These are phyloP conservation scores for Magallana ariakensis DNA, from an alignment of 1,140 invertebrate genomes.

Conservation along the genomic window DNA sequence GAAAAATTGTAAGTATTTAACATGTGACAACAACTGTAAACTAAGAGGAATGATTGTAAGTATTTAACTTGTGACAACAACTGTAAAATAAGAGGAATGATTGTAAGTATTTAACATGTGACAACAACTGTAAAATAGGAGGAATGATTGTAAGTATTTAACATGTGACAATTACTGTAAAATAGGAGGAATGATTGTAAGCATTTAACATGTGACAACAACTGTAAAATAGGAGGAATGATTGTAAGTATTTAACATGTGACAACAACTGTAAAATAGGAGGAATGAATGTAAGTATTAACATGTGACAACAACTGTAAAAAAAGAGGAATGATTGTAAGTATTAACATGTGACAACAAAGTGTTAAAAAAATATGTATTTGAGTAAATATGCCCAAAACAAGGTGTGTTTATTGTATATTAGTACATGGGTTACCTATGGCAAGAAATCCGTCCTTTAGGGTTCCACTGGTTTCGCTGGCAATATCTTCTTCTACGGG, in stretches of 20 bases:
- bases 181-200: neutral
- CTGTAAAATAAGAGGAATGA: constrained; percentile 48
- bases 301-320: constrained; percentile 61
- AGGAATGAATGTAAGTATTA: neutral
- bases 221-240: constrained; percentile 54
- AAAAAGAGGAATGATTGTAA: neutral
- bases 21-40: constrained; percentile 61
- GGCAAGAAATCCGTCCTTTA: constrained; percentile 69
- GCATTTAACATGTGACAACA: neutral
- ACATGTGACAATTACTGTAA: constrained; percentile 62
- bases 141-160: no score
- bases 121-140: constrained; percentile 60
- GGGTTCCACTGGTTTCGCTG: constrained; percentile 70
- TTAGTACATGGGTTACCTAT: constrained; percentile 62
- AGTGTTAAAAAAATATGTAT: no score
- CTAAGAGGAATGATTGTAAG: neutral
- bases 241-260: no score
- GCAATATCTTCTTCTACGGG: constrained; percentile 66
- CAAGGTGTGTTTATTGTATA: neutral
- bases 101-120: no score
- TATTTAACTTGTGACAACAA: constrained; percentile 37
- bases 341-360: no score
- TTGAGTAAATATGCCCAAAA: no score
- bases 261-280: constrained; percentile 61
- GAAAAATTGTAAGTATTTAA: no score